phyloP scores from a whole-genome alignment of 2,113 vertebrate genomes.

The Dasyornis broadbenti region DNA sequence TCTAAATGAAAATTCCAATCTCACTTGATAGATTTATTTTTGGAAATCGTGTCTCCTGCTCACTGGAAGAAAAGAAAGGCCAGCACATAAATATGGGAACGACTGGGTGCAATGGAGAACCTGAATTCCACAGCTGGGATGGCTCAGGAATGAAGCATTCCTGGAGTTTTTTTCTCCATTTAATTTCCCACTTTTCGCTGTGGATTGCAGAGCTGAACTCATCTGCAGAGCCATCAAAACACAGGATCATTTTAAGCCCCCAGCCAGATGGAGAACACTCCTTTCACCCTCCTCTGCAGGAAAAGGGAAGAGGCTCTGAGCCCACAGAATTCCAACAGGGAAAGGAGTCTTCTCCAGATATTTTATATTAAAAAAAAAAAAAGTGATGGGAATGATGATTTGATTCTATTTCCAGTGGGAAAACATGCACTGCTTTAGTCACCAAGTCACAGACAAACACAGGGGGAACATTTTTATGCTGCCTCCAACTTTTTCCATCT shows the following conservation, averaged over 20 bases:
- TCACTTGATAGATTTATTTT: not conserved
- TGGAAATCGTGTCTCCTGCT: not conserved
- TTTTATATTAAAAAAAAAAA: not conserved
- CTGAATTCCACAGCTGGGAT: not conserved
- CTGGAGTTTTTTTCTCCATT: not conserved
- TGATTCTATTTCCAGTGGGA: not conserved
- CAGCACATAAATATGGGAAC: rapidly evolving
- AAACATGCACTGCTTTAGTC: not conserved
- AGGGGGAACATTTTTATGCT: not conserved
- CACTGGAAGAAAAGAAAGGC: not conserved
- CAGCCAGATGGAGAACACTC: constrained; percentile 7
- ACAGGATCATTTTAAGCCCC: not conserved
- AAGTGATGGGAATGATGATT: not conserved
- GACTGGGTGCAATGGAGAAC: rapidly evolving
- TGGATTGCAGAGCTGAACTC: not conserved
- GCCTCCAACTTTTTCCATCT: not conserved
- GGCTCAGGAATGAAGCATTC: not conserved
- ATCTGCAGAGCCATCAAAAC: not conserved
- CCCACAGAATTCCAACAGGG: not conserved
- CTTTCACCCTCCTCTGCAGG: constrained; percentile 22
- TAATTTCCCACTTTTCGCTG: not conserved
- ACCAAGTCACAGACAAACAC: not conserved
- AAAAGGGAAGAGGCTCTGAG: not conserved
- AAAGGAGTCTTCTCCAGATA: not conserved
- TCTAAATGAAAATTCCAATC: not conserved